Evolutionary conservation across 2,113 vertebrate species (phyloP).

Genomic region (Bothrops jararaca): DNA sequence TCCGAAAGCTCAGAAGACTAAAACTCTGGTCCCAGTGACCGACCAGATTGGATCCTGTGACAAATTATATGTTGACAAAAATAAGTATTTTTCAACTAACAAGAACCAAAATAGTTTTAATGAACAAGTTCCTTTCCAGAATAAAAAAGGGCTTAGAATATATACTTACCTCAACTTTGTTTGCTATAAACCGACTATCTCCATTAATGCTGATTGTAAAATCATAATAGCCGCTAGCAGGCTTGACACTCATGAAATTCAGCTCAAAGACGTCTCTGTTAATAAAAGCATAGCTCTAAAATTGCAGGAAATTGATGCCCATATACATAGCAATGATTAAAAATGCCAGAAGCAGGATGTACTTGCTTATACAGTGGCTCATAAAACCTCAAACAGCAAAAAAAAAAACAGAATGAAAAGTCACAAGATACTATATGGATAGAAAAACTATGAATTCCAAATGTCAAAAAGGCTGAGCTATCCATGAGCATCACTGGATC

Average conservation of each 20-base stretch:
- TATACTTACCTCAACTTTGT: conserved; percentile 84
- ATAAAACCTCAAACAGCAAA: neutral
- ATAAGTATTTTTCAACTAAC: neutral
- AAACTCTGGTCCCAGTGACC: neutral
- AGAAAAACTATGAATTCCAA: neutral
- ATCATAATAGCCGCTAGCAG: conserved; percentile 95
- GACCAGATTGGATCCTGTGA: neutral
- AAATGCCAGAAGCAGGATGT: neutral
- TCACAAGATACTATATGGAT: neutral
- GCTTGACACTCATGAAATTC: conserved; percentile 89
- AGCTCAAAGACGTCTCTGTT: conserved; percentile 87
- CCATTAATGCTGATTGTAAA: conserved; percentile 87
- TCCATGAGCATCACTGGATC: neutral
- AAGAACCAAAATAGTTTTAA: neutral
- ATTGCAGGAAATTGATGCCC: neutral
- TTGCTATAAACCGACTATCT: conserved; percentile 86
- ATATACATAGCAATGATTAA: neutral
- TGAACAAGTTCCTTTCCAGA: neutral
- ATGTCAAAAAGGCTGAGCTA: neutral
- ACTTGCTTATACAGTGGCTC: neutral
- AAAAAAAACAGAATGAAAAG: neutral
- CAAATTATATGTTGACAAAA: neutral
- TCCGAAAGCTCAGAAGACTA: neutral
- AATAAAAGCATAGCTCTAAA: neutral
- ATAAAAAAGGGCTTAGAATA: conserved; percentile 11